phyloP scores from a whole-genome alignment of 1,140 invertebrate species.

The Panulirus ornatus region DNA sequence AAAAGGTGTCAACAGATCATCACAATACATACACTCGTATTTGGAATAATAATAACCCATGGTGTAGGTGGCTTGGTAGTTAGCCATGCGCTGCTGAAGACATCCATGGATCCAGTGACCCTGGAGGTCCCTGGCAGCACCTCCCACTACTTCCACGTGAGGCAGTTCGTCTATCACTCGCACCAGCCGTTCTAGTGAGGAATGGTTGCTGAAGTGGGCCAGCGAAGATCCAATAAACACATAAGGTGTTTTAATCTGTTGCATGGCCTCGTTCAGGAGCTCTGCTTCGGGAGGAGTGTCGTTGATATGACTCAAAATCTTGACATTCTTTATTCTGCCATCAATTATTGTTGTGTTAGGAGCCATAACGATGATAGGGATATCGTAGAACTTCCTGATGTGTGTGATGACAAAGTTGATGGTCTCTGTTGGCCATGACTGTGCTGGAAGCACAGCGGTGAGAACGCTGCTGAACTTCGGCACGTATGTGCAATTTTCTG shows the following conservation, averaged over 20 bases:
- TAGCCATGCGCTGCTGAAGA: slow-evolving; percentile 39
- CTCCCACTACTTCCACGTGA: slow-evolving; percentile 16
- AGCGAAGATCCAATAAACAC: slow-evolving; percentile 5
- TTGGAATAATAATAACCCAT: slow-evolving; percentile 42
- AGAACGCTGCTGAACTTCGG: neutral
- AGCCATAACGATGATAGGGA: slow-evolving; percentile 1
- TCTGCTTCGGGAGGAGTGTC: neutral
- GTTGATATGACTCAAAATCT: too few species aligned
- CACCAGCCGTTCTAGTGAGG: slow-evolving; percentile 28
- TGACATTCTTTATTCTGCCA: neutral
- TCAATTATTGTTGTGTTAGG: neutral
- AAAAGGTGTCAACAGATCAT: slow-evolving; percentile 26
- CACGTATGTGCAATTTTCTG: neutral
- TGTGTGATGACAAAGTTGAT: slow-evolving; percentile 9
- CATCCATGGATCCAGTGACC: slow-evolving; percentile 40
- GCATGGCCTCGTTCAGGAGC: neutral
- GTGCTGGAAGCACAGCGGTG: neutral
- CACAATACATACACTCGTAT: slow-evolving; percentile 45
- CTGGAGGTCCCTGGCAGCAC: slow-evolving; percentile 30
- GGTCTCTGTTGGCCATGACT: neutral
- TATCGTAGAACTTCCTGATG: neutral
- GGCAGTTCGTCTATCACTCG: slow-evolving; percentile 29
- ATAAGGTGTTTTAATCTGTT: slow-evolving; percentile 5
- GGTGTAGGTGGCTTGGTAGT: slow-evolving; percentile 31
- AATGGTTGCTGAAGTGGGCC: slow-evolving; percentile 33